Conservation (phyloP, 2,888 invertebrate species). For the Agrotis exclamationis region DNA sequence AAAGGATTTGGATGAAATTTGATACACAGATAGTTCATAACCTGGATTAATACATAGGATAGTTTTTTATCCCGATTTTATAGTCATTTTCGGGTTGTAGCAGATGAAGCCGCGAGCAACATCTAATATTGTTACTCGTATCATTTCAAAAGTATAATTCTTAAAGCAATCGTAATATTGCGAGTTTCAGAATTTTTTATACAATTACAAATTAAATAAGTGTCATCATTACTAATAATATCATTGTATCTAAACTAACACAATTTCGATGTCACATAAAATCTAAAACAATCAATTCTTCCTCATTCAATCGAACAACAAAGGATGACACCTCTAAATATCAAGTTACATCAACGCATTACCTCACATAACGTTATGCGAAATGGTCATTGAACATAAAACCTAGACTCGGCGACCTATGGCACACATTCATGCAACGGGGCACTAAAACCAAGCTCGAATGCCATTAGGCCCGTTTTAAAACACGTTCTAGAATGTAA, state of each 20-base stretch:
- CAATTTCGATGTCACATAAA: constrained; percentile 24
- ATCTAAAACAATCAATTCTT: constrained; percentile 41
- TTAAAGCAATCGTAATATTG: background rate
- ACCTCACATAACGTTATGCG: constrained; percentile 70
- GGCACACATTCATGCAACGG: constrained; percentile 66
- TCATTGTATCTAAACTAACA: background rate
- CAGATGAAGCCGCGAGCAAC: too few relatives aligned
- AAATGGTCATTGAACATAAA: constrained; percentile 74
- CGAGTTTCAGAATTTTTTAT: background rate
- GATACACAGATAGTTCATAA: too few relatives aligned
- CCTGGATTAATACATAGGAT: too few relatives aligned
- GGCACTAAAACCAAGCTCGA: constrained; percentile 61
- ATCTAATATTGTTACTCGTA: too few relatives aligned
- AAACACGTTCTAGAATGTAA: constrained; percentile 66
- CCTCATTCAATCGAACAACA: constrained; percentile 30
- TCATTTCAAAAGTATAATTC: too few relatives aligned
- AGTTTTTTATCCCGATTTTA: too few relatives aligned
- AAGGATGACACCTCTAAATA: constrained; percentile 59
- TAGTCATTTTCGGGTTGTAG: too few relatives aligned
- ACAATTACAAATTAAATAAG: background rate
- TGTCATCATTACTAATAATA: background rate
- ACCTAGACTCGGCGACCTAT: constrained; percentile 71
- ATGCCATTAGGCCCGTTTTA: constrained; percentile 65
- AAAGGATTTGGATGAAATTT: too few relatives aligned
- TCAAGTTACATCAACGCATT: constrained; percentile 57